Evolutionary conservation across 1,140 invertebrate species (phyloP).

Genomic region (Bombus pyrosoma): DNA sequence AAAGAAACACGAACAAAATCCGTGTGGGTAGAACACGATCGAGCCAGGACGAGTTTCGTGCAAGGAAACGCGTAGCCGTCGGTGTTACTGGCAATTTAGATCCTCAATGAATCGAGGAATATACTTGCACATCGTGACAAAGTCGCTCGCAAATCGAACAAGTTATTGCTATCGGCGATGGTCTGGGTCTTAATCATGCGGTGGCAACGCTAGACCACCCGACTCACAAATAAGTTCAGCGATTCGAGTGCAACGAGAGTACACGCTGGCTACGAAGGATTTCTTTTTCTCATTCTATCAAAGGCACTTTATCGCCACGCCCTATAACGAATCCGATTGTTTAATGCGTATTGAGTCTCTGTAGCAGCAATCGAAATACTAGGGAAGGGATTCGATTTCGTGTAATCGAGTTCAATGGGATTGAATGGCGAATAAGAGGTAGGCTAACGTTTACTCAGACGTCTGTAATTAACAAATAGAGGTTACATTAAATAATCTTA

Average conservation of each 20-base stretch:
- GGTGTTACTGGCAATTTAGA: slow-evolving; percentile 17
- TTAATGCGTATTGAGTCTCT: slow-evolving; percentile 33
- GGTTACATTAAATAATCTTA: not conserved
- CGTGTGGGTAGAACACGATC: slow-evolving; percentile 23
- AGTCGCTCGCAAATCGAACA: slow-evolving; percentile 41
- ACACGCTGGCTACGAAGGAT: not conserved
- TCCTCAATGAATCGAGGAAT: slow-evolving; percentile 30
- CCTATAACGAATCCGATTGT: slow-evolving; percentile 24
- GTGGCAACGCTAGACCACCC: slow-evolving; percentile 15
- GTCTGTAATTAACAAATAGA: not conserved
- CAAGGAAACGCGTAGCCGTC: not conserved
- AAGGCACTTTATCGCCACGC: not conserved
- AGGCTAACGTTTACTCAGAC: not conserved
- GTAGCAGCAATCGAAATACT: not conserved
- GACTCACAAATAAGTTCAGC: slow-evolving; percentile 7
- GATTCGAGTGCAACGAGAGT: not conserved
- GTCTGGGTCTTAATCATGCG: slow-evolving; percentile 21
- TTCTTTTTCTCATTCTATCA: not conserved
- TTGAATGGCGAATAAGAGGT: not conserved
- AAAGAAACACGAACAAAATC: not conserved
- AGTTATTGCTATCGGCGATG: slow-evolving; percentile 34
- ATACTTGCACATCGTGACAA: slow-evolving; percentile 23
- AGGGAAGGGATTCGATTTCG: not conserved
- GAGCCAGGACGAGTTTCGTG: not conserved
- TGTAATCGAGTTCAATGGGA: not conserved